Conservation (phyloP, 2,113 vertebrate genomes). For the Penelope pileata region DNA sequence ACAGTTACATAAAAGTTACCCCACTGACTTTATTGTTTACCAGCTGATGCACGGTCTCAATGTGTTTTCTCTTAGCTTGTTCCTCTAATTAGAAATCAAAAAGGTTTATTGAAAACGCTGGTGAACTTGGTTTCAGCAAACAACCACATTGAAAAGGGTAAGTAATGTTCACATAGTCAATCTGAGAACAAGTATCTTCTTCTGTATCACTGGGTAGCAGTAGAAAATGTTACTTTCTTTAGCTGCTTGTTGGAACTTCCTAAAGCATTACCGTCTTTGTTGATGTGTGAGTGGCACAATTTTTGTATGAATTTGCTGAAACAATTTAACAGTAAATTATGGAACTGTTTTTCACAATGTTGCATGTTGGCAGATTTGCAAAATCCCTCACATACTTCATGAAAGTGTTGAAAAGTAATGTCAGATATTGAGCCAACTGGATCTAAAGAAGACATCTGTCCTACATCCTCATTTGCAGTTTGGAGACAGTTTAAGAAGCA, state of each 20-base stretch:
- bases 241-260: not conserved
- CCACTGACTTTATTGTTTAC: not conserved
- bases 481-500: not conserved
- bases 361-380: not conserved
- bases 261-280: not conserved
- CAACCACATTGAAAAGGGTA: not conserved
- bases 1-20: not conserved
- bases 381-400: not conserved
- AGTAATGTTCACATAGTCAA: not conserved
- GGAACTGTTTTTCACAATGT: not conserved
- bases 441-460: not conserved
- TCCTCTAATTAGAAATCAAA: not conserved
- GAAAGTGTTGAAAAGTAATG: not conserved
- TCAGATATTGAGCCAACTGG: not conserved
- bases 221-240: not conserved
- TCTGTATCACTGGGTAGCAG: not conserved
- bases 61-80: not conserved
- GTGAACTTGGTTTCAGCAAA: not conserved
- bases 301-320: not conserved
- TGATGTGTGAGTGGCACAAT: not conserved
- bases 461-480: not conserved
- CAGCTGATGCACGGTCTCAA: not conserved
- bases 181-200: not conserved
- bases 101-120: not conserved
- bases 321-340: not conserved